These are phyloP conservation scores for Strix aluco DNA, from an alignment of 2,113 vertebrate species.

Conservation along the genomic window DNA sequence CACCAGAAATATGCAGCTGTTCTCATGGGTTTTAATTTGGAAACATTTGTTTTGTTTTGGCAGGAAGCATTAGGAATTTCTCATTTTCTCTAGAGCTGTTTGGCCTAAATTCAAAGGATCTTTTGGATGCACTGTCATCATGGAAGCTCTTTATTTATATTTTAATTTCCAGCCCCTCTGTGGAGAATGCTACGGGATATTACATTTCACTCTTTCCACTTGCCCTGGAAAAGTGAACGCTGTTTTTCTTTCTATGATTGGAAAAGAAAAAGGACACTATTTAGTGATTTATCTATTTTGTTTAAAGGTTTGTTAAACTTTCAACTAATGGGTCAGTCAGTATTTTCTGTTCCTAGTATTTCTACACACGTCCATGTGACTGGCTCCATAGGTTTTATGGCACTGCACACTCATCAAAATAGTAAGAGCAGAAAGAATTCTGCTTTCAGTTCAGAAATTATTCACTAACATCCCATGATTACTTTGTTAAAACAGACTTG, in stretches of 20 bases:
- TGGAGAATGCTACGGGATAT: background rate
- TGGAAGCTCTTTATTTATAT: background rate
- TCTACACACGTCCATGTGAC: fast-evolving
- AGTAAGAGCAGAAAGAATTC: background rate
- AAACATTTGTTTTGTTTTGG: background rate
- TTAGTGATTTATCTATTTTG: background rate
- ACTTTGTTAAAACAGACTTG: background rate
- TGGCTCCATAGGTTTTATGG: background rate
- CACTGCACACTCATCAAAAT: background rate
- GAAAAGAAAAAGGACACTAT: background rate
- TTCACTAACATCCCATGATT: background rate
- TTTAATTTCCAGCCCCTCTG: background rate
- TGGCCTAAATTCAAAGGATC: background rate
- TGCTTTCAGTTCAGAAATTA: background rate
- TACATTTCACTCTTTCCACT: background rate
- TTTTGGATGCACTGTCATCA: background rate
- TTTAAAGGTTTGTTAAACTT: background rate
- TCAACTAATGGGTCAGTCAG: background rate
- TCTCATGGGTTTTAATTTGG: background rate
- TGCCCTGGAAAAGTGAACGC: background rate
- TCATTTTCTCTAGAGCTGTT: background rate
- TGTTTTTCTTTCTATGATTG: background rate
- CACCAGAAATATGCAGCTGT: background rate
- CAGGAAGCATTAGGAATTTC: background rate
- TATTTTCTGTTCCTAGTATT: background rate